These are phyloP conservation scores for Ranitomeya variabilis DNA, from an alignment of 2,113 vertebrate species.

Conservation along the genomic window DNA sequence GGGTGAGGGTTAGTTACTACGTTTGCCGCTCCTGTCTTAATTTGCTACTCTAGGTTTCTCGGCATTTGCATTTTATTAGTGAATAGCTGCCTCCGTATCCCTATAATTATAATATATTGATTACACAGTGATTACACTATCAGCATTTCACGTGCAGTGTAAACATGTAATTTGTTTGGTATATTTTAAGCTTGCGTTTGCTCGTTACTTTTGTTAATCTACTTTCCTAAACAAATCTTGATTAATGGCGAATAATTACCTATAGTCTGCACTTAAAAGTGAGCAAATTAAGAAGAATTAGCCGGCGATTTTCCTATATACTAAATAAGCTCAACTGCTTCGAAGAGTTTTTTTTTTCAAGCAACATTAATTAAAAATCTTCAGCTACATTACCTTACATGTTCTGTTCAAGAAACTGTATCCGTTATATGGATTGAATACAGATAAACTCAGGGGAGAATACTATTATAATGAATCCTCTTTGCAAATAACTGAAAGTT, in stretches of 20 bases:
- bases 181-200: slow-evolving; percentile 1
- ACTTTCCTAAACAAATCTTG: slow-evolving; percentile 37
- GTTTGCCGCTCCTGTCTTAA: background rate
- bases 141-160: background rate
- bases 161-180: slow-evolving; percentile 3
- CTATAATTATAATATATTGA: slow-evolving; percentile 10
- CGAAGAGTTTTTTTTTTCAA: slow-evolving; percentile 43
- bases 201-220: slow-evolving; percentile 36
- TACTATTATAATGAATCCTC: no score
- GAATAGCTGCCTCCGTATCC: background rate
- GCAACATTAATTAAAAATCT: slow-evolving; percentile 36
- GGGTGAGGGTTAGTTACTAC: background rate
- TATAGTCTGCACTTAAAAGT: slow-evolving; percentile 32
- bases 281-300: slow-evolving; percentile 55
- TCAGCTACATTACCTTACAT: slow-evolving; percentile 29
- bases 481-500: no score
- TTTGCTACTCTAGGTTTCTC: background rate
- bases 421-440: background rate
- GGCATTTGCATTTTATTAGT: slow-evolving; percentile 12
- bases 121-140: slow-evolving; percentile 13
- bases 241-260: slow-evolving; percentile 49
- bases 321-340: slow-evolving; percentile 36
- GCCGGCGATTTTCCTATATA: slow-evolving; percentile 48
- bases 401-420: background rate
- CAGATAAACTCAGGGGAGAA: background rate